These are phyloP conservation scores for Ligdia adustata DNA, from an alignment of 2,888 invertebrate genomes.

Conservation along the genomic window DNA sequence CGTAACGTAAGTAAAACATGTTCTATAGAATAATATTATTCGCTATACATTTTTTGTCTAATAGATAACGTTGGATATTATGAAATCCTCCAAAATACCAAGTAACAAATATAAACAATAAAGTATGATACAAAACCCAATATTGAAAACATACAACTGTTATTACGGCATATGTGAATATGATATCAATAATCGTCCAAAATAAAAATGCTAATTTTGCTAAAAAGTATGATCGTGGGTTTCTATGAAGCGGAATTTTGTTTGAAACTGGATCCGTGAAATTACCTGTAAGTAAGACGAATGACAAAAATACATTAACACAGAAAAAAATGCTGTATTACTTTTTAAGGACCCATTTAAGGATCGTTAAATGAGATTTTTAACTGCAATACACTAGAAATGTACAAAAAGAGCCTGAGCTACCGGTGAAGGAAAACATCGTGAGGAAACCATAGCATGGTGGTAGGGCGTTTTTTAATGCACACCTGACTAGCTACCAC, in stretches of 20 bases:
- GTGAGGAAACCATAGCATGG: too few relatives aligned
- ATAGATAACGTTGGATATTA: constrained; percentile 81
- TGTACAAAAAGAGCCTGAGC: too few relatives aligned
- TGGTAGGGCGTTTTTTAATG: too few relatives aligned
- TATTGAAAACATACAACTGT: constrained; percentile 73
- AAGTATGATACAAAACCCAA: constrained; percentile 81
- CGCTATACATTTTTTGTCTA: constrained; percentile 43
- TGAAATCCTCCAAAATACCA: constrained; percentile 85
- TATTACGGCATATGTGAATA: constrained; percentile 72
- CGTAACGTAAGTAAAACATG: not conserved
- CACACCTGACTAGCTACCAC: too few relatives aligned
- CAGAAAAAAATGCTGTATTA: too few relatives aligned
- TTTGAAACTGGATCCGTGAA: constrained; percentile 61
- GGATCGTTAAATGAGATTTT: too few relatives aligned
- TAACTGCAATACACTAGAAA: too few relatives aligned
- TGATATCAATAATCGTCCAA: constrained; percentile 85
- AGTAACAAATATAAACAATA: constrained; percentile 81
- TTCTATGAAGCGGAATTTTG: constrained; percentile 50
- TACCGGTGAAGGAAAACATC: too few relatives aligned
- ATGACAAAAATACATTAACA: constrained; percentile 33
- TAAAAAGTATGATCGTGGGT: constrained; percentile 51
- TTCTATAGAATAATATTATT: not conserved
- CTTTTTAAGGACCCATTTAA: too few relatives aligned
- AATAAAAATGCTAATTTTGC: constrained; percentile 83
- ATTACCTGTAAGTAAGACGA: constrained; percentile 61